Percentiles rank a stretch among this genome's conserved stretches.
Conservation (phyloP, 2,888 invertebrate genomes). For the Silvanus unidentatus region DNA sequence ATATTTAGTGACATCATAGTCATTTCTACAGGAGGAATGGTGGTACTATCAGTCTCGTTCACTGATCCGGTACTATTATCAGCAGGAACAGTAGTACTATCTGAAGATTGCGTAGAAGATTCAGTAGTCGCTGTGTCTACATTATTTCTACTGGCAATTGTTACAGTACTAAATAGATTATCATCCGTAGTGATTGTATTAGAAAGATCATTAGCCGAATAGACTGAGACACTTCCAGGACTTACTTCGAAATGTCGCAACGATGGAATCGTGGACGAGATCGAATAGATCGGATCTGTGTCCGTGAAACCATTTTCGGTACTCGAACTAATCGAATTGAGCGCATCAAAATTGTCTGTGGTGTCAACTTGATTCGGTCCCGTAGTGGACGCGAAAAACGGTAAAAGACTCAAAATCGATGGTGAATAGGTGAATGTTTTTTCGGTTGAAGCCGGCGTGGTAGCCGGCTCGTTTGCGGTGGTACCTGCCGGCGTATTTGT, state of each 20-base stretch:
- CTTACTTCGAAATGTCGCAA: slow-evolving; percentile 41
- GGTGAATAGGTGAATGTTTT: background rate
- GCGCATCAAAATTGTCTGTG: background rate
- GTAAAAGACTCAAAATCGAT: too few species aligned
- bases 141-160: slow-evolving; percentile 50
- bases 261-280: slow-evolving; percentile 29
- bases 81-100: slow-evolving; percentile 2
- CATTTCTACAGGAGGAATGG: slow-evolving; percentile 15
- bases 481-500: background rate
- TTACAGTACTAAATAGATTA: slow-evolving; percentile 50
- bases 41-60: slow-evolving; percentile 14
- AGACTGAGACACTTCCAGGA: slow-evolving; percentile 41
- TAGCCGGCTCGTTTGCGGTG: background rate
- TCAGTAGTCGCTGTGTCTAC: slow-evolving; percentile 20
- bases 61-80: slow-evolving; percentile 3
- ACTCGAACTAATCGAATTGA: slow-evolving; percentile 44
- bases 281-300: slow-evolving; percentile 34
- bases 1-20: too few species aligned
- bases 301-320: slow-evolving; percentile 39
- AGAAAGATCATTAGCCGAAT: slow-evolving; percentile 42
- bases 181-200: slow-evolving; percentile 49
- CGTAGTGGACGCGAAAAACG: background rate
- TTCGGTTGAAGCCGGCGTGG: slow-evolving; percentile 8
- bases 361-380: background rate
- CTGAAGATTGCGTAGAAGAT: slow-evolving; percentile 11